phyloP scores from a whole-genome alignment of 2,797 vertebrate species.

The Atherinosoma microstoma region DNA sequence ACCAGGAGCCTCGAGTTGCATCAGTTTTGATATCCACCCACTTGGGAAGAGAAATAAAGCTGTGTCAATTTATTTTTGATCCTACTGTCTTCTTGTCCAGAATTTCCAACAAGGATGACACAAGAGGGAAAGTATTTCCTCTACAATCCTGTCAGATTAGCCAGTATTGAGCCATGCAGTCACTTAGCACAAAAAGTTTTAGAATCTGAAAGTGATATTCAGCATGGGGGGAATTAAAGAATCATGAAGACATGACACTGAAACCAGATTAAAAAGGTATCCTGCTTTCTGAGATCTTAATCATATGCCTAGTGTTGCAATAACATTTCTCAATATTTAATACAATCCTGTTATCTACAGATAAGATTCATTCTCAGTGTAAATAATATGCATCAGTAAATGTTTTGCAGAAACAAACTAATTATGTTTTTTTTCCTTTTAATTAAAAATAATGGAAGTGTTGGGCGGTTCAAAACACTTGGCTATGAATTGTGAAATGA shows the following conservation, averaged over 20 bases:
- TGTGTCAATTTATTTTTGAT: slow-evolving; percentile 7
- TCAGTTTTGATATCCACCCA: slow-evolving; percentile 4
- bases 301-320: neutral
- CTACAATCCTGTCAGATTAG: neutral
- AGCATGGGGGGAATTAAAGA: neutral
- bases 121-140: neutral
- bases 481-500: neutral
- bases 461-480: neutral
- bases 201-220: neutral
- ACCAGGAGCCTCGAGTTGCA: neutral
- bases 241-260: neutral
- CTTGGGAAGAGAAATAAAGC: slow-evolving; percentile 18
- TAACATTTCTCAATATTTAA: neutral
- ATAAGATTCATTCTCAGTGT: neutral
- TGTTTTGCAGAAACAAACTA: neutral
- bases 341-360: slow-evolving; percentile 3
- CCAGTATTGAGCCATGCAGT: slow-evolving; percentile 8
- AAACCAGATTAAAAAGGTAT: neutral
- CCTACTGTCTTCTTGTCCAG: neutral
- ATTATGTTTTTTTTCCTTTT: neutral
- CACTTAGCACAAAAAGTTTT: slow-evolving; percentile 6
- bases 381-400: neutral
- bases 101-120: slow-evolving; percentile 16
- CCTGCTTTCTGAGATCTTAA: too few species aligned
- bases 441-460: neutral